Conservation (phyloP, 2,888 invertebrate species). For the Lochmaea crataegi region DNA sequence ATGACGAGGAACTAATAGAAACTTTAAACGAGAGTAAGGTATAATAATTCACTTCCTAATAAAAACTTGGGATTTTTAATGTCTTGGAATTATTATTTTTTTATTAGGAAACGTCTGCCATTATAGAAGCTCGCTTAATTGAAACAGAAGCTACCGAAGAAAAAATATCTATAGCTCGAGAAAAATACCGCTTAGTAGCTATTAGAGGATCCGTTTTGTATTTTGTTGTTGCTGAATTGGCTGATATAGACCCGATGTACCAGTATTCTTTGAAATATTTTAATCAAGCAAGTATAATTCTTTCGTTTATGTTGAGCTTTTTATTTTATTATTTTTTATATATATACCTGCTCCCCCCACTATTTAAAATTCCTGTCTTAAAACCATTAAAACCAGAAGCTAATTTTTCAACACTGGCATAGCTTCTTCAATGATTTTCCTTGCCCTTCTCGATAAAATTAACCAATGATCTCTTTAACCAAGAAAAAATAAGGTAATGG, state of each 20-base stretch:
- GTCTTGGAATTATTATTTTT: slow-evolving; percentile 29
- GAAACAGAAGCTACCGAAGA: slow-evolving; percentile 90
- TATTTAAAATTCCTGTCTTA: no score
- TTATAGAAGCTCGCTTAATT: slow-evolving; percentile 87
- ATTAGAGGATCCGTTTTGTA: slow-evolving; percentile 90
- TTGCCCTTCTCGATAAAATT: no score
- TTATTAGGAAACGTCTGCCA: slow-evolving; percentile 86
- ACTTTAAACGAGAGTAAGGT: slow-evolving; percentile 90
- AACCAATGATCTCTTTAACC: no score
- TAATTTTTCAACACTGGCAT: no score
- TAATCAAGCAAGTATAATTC: slow-evolving; percentile 68
- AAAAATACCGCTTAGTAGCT: slow-evolving; percentile 87
- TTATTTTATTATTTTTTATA: no score
- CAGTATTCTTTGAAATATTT: slow-evolving; percentile 95
- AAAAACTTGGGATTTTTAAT: no score
- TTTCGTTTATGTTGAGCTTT: no score
- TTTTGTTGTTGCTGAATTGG: slow-evolving; percentile 89
- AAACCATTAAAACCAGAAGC: no score
- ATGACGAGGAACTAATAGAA: slow-evolving; percentile 93
- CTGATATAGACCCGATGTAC: slow-evolving; percentile 95
- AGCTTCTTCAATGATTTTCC: no score
- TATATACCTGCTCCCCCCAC: no score
- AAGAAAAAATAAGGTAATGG: no score
- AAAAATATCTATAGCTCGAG: slow-evolving; percentile 85
- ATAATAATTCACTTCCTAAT: slow-evolving; percentile 29